Base-by-base conservation (phyloP, 2,113 vertebrate species). In the Vimba vimba region DNA sequence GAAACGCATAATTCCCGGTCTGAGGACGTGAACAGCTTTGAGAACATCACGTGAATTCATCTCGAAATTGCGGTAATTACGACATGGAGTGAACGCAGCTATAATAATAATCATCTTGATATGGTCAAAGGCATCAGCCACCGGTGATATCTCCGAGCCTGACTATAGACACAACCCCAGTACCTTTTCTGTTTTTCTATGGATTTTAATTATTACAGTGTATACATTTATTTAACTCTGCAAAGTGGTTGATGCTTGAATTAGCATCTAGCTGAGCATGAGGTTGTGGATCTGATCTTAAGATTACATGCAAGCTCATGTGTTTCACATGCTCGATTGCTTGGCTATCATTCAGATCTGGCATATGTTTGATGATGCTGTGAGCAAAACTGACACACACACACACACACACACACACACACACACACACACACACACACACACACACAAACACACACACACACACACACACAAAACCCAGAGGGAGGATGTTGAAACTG, bases 321-420 rank as follows among this genome's bases (percentile, higher is more conserved):
- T 64, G 59, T 60, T n/a, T 55, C 8, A 11, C 52, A 74, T 55
- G 27, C 23, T 45, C 19, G 43, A 68, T 17, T 59, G 36, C 43
- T 68, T 1, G 11, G 33, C 62, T 68, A 57, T 75, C 50, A 33
- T 50, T 68, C 45, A 71, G 60, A 81, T 50, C 59, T 86, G 75
- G 30, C 15, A 27, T 83, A 10, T 17, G 23, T 33, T 60, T 74
- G 52, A 21, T 45, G 47, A 52, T 33, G 47, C 59, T 69, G 60
- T 77, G 66, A 88, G 12, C 47, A 6, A 71, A 50, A 85, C 47
- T 71, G 62, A 71, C 25, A 2, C 43, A 9, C 43, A 43, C 43
- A 9, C 43, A 43, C 7, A 7, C 39, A 39, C 39, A 7, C 39
- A 43, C 39, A 1, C 36, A 36, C 36, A 5, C 36, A 36, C 36